Percentiles rank a stretch among this genome's conserved stretches.
These are phyloP conservation scores for Pseudomyrmex pallidus DNA, from an alignment of 1,140 invertebrate genomes.

Conservation along the genomic window DNA sequence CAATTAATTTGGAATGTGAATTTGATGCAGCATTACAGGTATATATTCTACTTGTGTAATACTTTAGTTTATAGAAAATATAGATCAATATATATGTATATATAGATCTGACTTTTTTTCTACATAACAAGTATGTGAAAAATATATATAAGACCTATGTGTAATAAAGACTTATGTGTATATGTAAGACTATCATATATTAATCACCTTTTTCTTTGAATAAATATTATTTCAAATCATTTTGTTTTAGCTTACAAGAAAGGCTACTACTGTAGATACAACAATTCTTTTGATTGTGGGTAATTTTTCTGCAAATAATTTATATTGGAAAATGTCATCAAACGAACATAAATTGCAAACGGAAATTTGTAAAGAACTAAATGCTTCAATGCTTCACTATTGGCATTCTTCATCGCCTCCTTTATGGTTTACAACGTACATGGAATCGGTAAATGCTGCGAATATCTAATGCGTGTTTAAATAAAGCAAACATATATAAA, in stretches of 20 bases:
- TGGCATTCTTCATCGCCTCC: slow-evolving; percentile 21
- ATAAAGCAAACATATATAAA: not conserved
- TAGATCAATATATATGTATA: no score
- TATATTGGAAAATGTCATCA: not conserved
- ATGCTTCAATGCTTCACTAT: not conserved
- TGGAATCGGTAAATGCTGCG: slow-evolving; percentile 54
- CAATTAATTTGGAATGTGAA: no score
- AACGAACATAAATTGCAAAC: not conserved
- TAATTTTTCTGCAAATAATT: no score
- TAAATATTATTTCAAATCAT: not conserved
- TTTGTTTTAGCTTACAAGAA: slow-evolving; percentile 30
- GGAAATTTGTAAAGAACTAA: not conserved
- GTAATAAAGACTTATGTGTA: no score
- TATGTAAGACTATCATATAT: no score
- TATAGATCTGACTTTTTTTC: no score
- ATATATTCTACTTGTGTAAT: no score
- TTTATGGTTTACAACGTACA: slow-evolving; percentile 61
- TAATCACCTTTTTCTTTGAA: no score
- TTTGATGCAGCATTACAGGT: no score
- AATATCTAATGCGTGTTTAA: not conserved
- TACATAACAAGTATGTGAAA: no score
- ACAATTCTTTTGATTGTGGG: slow-evolving; percentile 20
- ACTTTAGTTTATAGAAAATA: no score
- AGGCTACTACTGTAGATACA: not conserved
- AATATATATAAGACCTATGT: no score